These are phyloP conservation scores for Mormyrus proboscirostris DNA, from an alignment of 2,797 vertebrate species.

Conservation along the genomic window DNA sequence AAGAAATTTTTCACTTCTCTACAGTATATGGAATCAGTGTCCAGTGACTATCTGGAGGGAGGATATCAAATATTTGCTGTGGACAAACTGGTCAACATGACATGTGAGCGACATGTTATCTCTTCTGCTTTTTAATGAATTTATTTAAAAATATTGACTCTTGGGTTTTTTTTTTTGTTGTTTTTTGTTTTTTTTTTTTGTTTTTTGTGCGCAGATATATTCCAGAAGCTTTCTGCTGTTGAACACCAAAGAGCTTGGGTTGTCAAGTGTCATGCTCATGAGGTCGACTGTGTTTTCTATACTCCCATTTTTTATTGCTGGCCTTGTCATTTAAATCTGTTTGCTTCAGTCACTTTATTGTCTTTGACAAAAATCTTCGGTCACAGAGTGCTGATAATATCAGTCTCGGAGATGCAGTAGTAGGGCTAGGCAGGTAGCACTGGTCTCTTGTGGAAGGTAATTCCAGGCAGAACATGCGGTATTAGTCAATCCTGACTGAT, in stretches of 20 bases:
- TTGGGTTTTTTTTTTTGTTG: background rate
- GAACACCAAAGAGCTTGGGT: conserved; percentile 71
- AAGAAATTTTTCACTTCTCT: background rate
- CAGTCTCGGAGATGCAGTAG: background rate
- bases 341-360: background rate
- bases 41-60: conserved; percentile 57
- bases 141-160: background rate
- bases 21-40: conserved; percentile 71
- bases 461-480: background rate
- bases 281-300: conserved; percentile 50
- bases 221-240: conserved; percentile 74
- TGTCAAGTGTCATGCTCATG: conserved; percentile 67
- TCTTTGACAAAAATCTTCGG: background rate
- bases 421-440: background rate
- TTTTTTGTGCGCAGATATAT: conserved; percentile 63
- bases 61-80: conserved; percentile 61
- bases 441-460: background rate
- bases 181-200: background rate
- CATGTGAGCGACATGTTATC: conserved; percentile 56
- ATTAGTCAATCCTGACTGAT: background rate
- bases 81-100: conserved; percentile 78
- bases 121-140: background rate
- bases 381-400: background rate
- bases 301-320: background rate
- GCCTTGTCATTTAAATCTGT: background rate